Evolutionary conservation across 2,113 vertebrate species (phyloP), one percentile per base, ranked within the genome.

Genomic region (Mystacornis crossleyi): DNA sequence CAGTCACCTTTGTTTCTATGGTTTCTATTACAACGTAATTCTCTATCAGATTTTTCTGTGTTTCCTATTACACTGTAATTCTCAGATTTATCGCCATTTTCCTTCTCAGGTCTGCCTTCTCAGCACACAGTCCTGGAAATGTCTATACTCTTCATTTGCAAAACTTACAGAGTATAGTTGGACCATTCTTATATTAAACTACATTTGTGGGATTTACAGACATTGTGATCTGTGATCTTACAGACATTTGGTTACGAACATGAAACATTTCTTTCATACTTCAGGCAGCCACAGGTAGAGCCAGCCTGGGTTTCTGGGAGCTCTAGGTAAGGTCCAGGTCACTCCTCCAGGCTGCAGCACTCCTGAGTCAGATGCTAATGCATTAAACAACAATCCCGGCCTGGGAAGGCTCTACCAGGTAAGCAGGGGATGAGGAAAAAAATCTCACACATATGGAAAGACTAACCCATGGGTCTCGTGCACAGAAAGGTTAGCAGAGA

Each of bases 161-260:
- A 72, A 61, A 14, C 2, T 20, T 36, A 15, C 0, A 0, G 4
- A 48, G 14, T 13, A 8, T 4, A 40, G 48, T 1, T 40, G 14
- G 9, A 13, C 24, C 11, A 24, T 21, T 55, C 40, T 40, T 28
- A 3, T 25, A 10, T 34, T 53, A 31, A 43, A 21, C 21, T 33
- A 2, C 28, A 24, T 38, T 31, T 75, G 7, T 66, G 70, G 38
- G 7, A n/a, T 29, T 18, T 15, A 42, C 40, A 42, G 40, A 42
- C 40, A 15, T 15, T 42, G 40, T 42, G 40, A 42, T 15, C 40
- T 42, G 40, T 42, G 53, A 43, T n/a, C 48, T 67, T 23, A 38
- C 3, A 81, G 60, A 33, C 18, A 18, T 48, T 50, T 17, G 17
- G 9, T 34, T 26, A 24, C 0, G 0, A 62, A 34, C 17, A 51